These are phyloP conservation scores for Drosophila paranaensis DNA, from an alignment of 2,888 invertebrate species.

Conservation along the genomic window DNA sequence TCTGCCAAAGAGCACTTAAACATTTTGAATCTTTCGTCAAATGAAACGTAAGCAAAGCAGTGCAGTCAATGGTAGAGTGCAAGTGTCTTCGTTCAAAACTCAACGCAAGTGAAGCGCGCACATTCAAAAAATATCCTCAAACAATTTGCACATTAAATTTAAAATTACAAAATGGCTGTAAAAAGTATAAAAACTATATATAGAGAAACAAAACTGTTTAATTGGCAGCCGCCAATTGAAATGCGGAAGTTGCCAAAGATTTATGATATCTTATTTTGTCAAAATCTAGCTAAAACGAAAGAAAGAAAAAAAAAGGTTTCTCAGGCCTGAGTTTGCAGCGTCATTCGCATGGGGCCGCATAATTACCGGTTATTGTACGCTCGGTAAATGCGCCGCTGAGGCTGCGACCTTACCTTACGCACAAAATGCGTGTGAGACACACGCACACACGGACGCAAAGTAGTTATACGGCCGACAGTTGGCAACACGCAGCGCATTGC, in stretches of 20 bases:
- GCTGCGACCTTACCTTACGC: conserved; percentile 78
- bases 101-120: conserved; percentile 43
- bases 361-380: conserved; percentile 64
- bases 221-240: conserved; percentile 53
- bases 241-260: conserved; percentile 71
- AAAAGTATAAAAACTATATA: background rate
- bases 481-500: conserved; percentile 65
- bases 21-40: background rate
- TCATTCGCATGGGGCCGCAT: conserved; percentile 58
- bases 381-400: conserved; percentile 62
- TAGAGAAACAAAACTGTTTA: conserved; percentile 27
- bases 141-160: conserved; percentile 36
- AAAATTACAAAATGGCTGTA: conserved; percentile 21
- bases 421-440: conserved; percentile 69
- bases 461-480: conserved; percentile 20
- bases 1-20: background rate
- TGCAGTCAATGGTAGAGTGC: conserved; percentile 5
- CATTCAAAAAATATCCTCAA: conserved; percentile 14
- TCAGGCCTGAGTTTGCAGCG: conserved; percentile 57
- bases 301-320: no score
- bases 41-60: background rate
- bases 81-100: background rate
- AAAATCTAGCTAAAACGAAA: background rate
- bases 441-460: conserved; percentile 21
- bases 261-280: conserved; percentile 53